phyloP scores from a whole-genome alignment of 2,888 invertebrate species.

The Stenurella melanura region DNA sequence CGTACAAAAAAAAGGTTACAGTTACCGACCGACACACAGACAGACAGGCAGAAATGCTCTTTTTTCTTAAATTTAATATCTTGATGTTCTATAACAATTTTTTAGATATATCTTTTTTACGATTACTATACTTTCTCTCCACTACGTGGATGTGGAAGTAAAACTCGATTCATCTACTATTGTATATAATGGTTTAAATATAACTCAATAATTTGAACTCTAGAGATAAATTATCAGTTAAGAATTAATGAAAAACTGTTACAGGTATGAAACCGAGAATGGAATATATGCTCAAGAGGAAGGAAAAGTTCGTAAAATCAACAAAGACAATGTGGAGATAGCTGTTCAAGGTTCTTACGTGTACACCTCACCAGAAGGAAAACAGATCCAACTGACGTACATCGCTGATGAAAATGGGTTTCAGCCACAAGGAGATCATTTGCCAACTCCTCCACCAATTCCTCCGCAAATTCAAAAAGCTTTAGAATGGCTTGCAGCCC shows the following conservation, averaged over 20 bases:
- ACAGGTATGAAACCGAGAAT: slow-evolving; percentile 75
- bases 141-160: no score
- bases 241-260: neutral
- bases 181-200: no score
- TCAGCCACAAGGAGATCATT: slow-evolving; percentile 73
- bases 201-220: neutral
- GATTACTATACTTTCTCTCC: no score
- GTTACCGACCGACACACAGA: no score
- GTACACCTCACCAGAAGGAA: slow-evolving; percentile 75
- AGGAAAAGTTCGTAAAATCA: slow-evolving; percentile 42
- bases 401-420: slow-evolving; percentile 77
- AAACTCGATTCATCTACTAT: no score
- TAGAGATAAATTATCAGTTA: neutral
- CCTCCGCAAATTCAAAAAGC: slow-evolving; percentile 77
- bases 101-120: no score
- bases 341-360: slow-evolving; percentile 69
- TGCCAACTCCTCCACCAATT: slow-evolving; percentile 70
- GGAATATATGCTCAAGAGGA: slow-evolving; percentile 64
- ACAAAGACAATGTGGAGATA: slow-evolving; percentile 51
- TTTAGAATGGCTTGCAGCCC: slow-evolving; percentile 75
- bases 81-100: no score
- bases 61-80: no score
- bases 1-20: no score
- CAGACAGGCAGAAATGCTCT: no score
- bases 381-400: slow-evolving; percentile 73